Evolutionary conservation across 2,888 invertebrate genomes (phyloP), one percentile per base, ranked within the genome.

Genomic region (Cetonia aurata): DNA sequence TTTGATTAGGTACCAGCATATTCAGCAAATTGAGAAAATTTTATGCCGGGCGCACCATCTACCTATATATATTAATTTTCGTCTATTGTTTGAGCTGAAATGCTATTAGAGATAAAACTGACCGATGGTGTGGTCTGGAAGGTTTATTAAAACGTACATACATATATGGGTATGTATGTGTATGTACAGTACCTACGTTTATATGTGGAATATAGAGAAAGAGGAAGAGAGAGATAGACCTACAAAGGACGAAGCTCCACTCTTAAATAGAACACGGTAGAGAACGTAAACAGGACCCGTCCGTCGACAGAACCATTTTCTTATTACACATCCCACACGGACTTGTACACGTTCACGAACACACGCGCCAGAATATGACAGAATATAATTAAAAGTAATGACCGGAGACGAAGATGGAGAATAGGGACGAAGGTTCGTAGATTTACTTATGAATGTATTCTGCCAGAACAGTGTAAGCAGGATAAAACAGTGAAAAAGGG

Each of bases 1-100:
- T 65, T 65, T 65, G 48, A 65, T 65, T 50, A 65, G 15, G 17
- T 37, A 37, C 50, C 15, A n/a, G 46, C 48, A 50, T 37, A 65
- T 50, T 65, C 48, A 65, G 50, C 50, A 65, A 65, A 65, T 65
- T 48, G 50, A 50, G 50, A 62, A 62, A 65, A 65, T 65, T 65
- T 65, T 65, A 65, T 50, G 50, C 50, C 50, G n/a, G 33, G 37
- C 17, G 50, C 37, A 37, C 37, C 37, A 37, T 10, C 37, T 65
- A 50, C 48, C 37, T 65, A 65, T 65, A 69, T 68, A 71, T 71
- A 71, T 71, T 71, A 71, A 71, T 71, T 71, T 71, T 71, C 69
- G 71, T 62, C 71, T 68, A 71, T 71, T 71, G 71, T 71, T 71
- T 65, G 55, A 68, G 69, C 59, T 62, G 71, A 69, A 69, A 69